phyloP scores from a whole-genome alignment of 1,140 invertebrate genomes.

The Drosophila guanche region DNA sequence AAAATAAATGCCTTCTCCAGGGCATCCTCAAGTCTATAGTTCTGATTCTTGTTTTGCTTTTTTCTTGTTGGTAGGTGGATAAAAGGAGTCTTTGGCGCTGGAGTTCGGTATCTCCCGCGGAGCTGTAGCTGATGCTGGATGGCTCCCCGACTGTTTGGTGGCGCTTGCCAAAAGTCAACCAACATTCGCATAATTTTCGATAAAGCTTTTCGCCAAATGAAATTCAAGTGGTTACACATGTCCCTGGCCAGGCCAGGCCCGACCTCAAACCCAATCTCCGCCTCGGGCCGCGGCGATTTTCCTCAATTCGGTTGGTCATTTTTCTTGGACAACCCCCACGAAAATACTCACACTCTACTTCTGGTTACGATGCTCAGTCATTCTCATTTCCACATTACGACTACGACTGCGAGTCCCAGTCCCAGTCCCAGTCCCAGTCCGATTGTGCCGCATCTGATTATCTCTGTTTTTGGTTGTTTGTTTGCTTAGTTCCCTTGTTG shows the following conservation, averaged over 20 bases:
- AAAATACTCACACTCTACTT: constrained; percentile 14
- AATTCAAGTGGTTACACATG: constrained; percentile 82
- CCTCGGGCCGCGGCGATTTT: constrained; percentile 21
- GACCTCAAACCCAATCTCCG: not conserved
- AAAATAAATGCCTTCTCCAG: too few species aligned
- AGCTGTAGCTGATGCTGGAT: constrained; percentile 10
- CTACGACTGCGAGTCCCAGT: too few species aligned
- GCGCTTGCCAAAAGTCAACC: constrained; percentile 79
- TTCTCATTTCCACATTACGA: constrained; percentile 74
- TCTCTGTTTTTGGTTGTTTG: constrained; percentile 60
- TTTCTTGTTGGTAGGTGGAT: constrained; percentile 11
- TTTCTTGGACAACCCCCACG: constrained; percentile 51
- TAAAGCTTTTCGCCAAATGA: constrained; percentile 82
- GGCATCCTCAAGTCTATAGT: not conserved
- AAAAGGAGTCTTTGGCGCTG: not conserved
- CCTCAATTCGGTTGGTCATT: constrained; percentile 54
- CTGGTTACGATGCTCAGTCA: constrained; percentile 19
- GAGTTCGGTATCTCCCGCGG: constrained; percentile 48
- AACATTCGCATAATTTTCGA: constrained; percentile 80
- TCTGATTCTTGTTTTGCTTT: constrained; percentile 26
- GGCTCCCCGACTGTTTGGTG: constrained; percentile 33
- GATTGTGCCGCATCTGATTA: constrained; percentile 71
- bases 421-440: too few species aligned
- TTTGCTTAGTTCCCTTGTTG: constrained; percentile 69
- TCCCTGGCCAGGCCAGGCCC: not conserved